Conservation (phyloP, 2,888 invertebrate species). For the Ischnus inquisitorius region DNA sequence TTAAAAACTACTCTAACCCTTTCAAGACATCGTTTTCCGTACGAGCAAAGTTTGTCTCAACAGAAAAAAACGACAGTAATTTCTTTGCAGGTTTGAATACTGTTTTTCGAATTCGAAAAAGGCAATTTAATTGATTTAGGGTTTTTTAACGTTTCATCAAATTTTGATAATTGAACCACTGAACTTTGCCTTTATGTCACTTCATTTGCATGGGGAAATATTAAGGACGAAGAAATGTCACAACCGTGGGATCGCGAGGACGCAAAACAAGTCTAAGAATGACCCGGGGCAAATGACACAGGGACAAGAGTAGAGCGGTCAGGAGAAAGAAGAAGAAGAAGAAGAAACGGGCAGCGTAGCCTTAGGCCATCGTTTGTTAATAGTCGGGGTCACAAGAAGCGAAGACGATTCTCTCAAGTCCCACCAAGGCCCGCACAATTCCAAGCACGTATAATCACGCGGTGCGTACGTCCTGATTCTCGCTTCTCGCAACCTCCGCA, state of each 20-base stretch:
- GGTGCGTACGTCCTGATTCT: constrained; percentile 66
- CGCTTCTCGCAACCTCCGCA: constrained; percentile 65
- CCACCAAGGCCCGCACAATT: constrained; percentile 63
- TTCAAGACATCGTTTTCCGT: too few relatives aligned
- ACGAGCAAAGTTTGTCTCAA: too few relatives aligned
- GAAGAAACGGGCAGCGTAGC: constrained; percentile 75
- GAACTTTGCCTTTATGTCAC: too few relatives aligned
- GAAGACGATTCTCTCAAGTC: constrained; percentile 63
- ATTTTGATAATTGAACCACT: too few relatives aligned
- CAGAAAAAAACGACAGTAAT: too few relatives aligned
- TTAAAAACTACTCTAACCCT: too few relatives aligned
- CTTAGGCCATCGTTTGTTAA: constrained; percentile 66
- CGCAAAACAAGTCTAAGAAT: constrained; percentile 19
- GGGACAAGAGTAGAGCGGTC: constrained; percentile 12
- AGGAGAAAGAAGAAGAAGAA: constrained; percentile 71
- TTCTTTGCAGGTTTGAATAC: too few relatives aligned
- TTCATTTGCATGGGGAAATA: background rate
- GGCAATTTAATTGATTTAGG: too few relatives aligned
- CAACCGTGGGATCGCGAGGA: constrained; percentile 31
- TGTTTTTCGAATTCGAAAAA: too few relatives aligned
- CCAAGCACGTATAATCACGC: constrained; percentile 71
- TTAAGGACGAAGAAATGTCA: background rate
- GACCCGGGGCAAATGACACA: constrained; percentile 50
- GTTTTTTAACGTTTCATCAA: background rate
- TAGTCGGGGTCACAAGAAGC: constrained; percentile 67